phyloP scores from a whole-genome alignment of 2,888 invertebrate genomes.

The Hybos culiciformis region DNA sequence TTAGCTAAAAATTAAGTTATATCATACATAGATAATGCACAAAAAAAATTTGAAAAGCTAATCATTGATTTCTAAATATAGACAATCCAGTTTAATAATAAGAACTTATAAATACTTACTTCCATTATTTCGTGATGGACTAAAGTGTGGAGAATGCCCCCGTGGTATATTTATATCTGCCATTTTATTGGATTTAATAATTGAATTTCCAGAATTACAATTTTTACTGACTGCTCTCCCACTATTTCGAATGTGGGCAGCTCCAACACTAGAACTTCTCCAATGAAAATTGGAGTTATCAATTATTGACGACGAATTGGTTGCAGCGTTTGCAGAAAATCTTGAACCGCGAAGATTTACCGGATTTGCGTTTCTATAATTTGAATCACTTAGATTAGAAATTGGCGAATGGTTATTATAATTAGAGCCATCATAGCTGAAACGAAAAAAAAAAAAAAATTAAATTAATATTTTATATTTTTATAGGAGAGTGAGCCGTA shows the following conservation, averaged over 20 bases:
- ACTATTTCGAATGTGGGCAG: constrained; percentile 10
- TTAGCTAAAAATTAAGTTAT: constrained; percentile 18
- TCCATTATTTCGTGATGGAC: constrained; percentile 17
- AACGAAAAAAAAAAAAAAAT: constrained; percentile 2
- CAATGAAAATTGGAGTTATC: constrained; percentile 12
- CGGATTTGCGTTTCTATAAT: not conserved
- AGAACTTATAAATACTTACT: constrained; percentile 7
- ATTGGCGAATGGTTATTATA: not conserved
- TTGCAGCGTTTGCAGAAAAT: constrained; percentile 12
- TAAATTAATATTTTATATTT: too few species aligned
- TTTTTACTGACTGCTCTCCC: not conserved
- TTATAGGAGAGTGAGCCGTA: too few species aligned
- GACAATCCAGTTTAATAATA: not conserved
- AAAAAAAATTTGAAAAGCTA: not conserved
- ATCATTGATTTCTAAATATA: not conserved
- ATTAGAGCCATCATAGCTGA: constrained; percentile 11
- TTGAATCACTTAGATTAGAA: not conserved
- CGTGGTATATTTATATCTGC: constrained; percentile 15
- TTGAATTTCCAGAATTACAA: not conserved
- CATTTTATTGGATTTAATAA: too few species aligned
- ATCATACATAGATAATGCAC: constrained; percentile 3
- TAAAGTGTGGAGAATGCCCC: constrained; percentile 19
- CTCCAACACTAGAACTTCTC: constrained; percentile 12
- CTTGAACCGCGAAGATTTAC: constrained; percentile 6
- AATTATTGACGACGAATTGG: too few species aligned